Conservation (phyloP, 2,113 vertebrate species). For the Taurulus bubalis region DNA sequence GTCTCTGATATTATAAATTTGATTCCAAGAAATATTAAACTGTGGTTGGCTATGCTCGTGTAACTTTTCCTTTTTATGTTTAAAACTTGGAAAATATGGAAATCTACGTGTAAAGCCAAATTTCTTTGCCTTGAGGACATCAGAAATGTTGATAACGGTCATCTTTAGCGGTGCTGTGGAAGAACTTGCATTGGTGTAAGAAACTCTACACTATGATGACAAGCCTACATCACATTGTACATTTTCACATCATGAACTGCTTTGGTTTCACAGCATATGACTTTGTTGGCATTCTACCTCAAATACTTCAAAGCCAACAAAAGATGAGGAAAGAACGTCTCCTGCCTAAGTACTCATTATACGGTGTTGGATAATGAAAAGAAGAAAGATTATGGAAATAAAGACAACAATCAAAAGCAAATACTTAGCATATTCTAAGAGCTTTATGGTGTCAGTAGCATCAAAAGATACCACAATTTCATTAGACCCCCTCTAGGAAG, state of each 20-base stretch:
- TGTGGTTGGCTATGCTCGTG: no score
- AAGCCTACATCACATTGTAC: neutral
- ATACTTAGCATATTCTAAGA: neutral
- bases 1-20: no score
- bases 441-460: neutral
- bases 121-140: neutral
- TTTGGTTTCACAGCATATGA: neutral
- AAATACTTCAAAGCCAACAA: neutral
- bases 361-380: neutral
- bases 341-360: neutral
- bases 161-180: no score
- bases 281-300: neutral
- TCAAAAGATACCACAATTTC: neutral
- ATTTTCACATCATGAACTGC: neutral
- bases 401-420: neutral
- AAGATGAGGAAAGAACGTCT: no score
- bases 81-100: no score
- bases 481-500: constrained; percentile 15
- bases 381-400: neutral
- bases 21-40: no score
- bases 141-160: neutral
- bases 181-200: neutral
- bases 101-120: neutral
- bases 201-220: neutral
- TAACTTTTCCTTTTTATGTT: no score